Conservation (phyloP, 2,797 vertebrate genomes). For the Danio albolineatus region DNA sequence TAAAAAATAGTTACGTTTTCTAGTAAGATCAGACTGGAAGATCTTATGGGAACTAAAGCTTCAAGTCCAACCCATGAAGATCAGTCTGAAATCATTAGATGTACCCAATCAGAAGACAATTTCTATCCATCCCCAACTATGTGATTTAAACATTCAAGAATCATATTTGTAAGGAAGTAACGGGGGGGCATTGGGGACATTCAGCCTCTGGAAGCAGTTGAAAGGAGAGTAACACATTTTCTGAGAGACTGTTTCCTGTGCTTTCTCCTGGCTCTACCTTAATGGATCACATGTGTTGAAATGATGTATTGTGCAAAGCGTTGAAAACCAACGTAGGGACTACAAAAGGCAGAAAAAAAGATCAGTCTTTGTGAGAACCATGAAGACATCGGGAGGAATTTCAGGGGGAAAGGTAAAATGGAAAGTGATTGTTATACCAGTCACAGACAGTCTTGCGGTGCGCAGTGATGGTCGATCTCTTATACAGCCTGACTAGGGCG, state of each 20-base stretch:
- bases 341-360: conserved; percentile 40
- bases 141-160: conserved; percentile 50
- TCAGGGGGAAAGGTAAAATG: conserved; percentile 57
- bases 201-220: conserved; percentile 67
- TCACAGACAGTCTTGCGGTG: conserved; percentile 72
- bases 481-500: conserved; percentile 72
- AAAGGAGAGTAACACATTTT: conserved; percentile 73
- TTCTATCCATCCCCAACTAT: conserved; percentile 48
- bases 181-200: conserved; percentile 49
- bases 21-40: not conserved
- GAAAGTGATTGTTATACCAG: conserved; percentile 82
- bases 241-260: conserved; percentile 71
- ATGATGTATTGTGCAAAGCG: conserved; percentile 65
- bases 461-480: conserved; percentile 77
- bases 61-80: not conserved
- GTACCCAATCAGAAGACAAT: conserved; percentile 6
- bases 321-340: conserved; percentile 24
- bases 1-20: too few species aligned
- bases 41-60: not conserved
- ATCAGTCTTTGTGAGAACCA: conserved; percentile 35
- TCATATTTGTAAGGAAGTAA: conserved; percentile 53
- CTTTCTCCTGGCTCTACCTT: conserved; percentile 72
- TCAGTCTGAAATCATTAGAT: not conserved
- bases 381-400: conserved; percentile 51
- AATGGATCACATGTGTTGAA: conserved; percentile 81